Conservation (phyloP, 2,888 invertebrate genomes). For the Pardosa pseudoannulata region DNA sequence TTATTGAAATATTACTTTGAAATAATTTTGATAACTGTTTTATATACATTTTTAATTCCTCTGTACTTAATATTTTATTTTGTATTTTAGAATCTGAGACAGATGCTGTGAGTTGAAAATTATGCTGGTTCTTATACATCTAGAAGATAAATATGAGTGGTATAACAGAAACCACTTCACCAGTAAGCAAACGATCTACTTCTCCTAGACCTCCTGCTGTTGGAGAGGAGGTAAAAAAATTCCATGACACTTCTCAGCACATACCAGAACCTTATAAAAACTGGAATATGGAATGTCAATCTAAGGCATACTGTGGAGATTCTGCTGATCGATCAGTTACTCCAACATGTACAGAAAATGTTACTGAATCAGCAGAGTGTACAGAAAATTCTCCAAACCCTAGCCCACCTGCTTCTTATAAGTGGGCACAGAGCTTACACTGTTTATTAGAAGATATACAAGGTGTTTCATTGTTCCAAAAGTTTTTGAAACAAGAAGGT, state of each 20-base stretch:
- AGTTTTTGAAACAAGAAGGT: constrained; percentile 77
- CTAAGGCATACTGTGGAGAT: not conserved
- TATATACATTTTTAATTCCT: too few species aligned
- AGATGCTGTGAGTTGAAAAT: constrained; percentile 18
- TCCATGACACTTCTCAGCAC: constrained; percentile 28
- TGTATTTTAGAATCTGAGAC: not conserved
- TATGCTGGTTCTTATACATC: constrained; percentile 7
- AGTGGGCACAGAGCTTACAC: constrained; percentile 92
- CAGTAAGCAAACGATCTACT: constrained; percentile 8
- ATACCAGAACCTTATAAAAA: constrained; percentile 5
- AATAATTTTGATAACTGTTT: too few species aligned
- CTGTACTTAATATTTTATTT: too few species aligned
- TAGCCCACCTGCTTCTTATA: constrained; percentile 84
- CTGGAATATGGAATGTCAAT: constrained; percentile 23
- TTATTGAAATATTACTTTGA: too few species aligned
- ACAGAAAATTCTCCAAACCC: constrained; percentile 25
- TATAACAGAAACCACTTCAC: not conserved
- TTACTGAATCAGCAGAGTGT: not conserved
- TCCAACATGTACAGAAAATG: not conserved
- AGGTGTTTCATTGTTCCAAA: constrained; percentile 90
- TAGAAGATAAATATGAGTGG: constrained; percentile 27
- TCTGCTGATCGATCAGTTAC: not conserved
- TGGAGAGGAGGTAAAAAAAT: constrained; percentile 45
- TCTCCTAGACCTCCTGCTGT: constrained; percentile 45
- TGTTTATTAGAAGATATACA: constrained; percentile 91